Conservation (phyloP, 2,797 vertebrate genomes). For the Sebastes cheni region DNA sequence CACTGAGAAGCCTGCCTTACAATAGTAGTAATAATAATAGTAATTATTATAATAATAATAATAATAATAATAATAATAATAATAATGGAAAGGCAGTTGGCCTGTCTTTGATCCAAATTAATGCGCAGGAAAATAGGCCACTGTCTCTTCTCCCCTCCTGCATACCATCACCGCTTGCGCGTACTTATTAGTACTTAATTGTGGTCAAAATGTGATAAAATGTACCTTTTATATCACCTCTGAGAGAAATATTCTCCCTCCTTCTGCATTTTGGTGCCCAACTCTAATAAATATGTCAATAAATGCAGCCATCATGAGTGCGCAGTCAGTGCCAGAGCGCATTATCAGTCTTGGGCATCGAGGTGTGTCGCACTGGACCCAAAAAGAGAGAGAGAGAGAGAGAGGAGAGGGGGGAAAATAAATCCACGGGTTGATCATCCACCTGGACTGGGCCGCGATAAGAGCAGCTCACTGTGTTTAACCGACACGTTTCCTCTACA, state of each 20-base stretch:
- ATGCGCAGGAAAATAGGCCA: slow-evolving; percentile 20
- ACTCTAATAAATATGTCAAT: slow-evolving; percentile 74
- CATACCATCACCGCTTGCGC: slow-evolving; percentile 33
- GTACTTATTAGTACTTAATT: slow-evolving; percentile 45
- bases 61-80: background rate
- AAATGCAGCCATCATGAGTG: slow-evolving; percentile 62
- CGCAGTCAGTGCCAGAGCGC: slow-evolving; percentile 51
- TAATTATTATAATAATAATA: background rate
- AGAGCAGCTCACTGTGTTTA: slow-evolving; percentile 91
- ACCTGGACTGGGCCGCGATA: slow-evolving; percentile 91
- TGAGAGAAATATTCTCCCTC: slow-evolving; percentile 63
- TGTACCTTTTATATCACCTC: slow-evolving; percentile 58
- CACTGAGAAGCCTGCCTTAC: background rate
- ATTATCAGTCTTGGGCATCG: slow-evolving; percentile 77
- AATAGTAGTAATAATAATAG: background rate
- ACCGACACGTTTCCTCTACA: slow-evolving; percentile 94
- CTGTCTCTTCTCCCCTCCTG: slow-evolving; percentile 23
- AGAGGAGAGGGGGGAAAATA: slow-evolving; percentile 67
- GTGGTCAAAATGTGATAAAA: slow-evolving; percentile 49
- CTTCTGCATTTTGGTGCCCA: slow-evolving; percentile 39
- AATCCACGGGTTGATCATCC: slow-evolving; percentile 82
- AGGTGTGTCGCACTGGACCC: slow-evolving; percentile 83
- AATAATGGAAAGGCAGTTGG: slow-evolving; percentile 6
- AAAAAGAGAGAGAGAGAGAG: slow-evolving; percentile 54
- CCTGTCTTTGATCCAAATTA: slow-evolving; percentile 25